Evolutionary conservation across 2,888 invertebrate species (phyloP), one percentile per base, ranked within the genome.

Genomic region (Monochamus alternatus): DNA sequence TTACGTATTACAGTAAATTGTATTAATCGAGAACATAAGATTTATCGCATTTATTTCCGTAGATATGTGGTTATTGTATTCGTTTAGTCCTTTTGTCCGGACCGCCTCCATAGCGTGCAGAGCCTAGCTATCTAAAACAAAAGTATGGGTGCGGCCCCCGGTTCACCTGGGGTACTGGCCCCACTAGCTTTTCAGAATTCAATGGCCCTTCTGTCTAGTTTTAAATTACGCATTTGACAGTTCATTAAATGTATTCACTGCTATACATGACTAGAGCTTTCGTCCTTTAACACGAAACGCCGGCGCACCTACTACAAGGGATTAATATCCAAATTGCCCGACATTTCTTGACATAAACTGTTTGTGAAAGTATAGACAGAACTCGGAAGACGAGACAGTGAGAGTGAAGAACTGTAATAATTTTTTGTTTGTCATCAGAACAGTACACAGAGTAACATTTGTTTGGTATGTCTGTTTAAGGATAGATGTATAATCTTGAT

Each of bases 221-320:
- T 71, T 78, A 72, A 72, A 78, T 78, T 78, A 77, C 73, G 74
- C 75, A 77, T 79, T 75, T 79, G 78, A 77, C 80, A 76, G 78
- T 59, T 79, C 80, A 78, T 80, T 80, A 79, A 75, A 66, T 75
- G 75, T 74, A 76, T 70, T 70, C 66, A 74, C 44, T 31, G 43
- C 30, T 47, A 7, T 7, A 60, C 44, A 58, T 55, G 74, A 65
- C 76, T 76, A 64, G 43, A 5, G 38, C 63, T 62, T 65, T 43
- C 31, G 44, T 44, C 47, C n/a, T 44, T 69, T 60, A 30, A 10
- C 60, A 60, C 31, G 22, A 59, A 14, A 22, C 5, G 32, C 44
- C 5, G 32, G 44, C 60, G 44, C 69, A 60, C 69, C 69, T 60
- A 67, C 67, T 55, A 60, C 8, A 51, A 32, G 9, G 14, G 44